Evolutionary conservation across 2,113 vertebrate genomes (phyloP).

Genomic region (Athene cunicularia): DNA sequence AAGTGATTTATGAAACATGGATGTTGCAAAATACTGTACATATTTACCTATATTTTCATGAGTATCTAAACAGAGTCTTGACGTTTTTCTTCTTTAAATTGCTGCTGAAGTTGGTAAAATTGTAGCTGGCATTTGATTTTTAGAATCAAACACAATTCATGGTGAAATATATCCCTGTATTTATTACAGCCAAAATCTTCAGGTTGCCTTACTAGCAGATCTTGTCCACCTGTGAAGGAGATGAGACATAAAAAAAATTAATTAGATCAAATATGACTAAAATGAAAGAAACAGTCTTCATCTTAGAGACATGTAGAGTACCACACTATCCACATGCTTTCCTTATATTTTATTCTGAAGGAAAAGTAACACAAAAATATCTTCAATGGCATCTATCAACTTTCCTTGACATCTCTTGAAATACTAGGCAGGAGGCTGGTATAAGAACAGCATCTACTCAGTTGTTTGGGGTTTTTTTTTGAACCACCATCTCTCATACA

Average conservation of each 20-base stretch:
- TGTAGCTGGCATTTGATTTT: background rate
- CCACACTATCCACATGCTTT: background rate
- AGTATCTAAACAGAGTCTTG: background rate
- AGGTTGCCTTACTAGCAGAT: background rate
- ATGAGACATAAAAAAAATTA: background rate
- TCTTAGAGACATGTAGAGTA: background rate
- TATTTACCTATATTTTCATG: background rate
- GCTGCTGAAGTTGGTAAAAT: background rate
- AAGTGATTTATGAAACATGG: background rate
- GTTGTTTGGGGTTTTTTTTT: background rate
- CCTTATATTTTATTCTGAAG: background rate
- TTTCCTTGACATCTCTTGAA: background rate
- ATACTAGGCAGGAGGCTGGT: background rate
- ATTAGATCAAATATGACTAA: background rate
- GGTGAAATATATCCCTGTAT: background rate
- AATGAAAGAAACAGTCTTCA: background rate
- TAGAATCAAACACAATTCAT: background rate
- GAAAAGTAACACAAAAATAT: background rate
- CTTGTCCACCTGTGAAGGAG: background rate
- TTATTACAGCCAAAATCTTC: background rate
- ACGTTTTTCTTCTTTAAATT: background rate
- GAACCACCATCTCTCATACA: background rate
- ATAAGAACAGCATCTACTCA: fast-evolving
- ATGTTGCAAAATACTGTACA: background rate
- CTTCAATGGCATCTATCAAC: background rate